Conservation (phyloP, 2,888 invertebrate species). For the Andrena bucephala region DNA sequence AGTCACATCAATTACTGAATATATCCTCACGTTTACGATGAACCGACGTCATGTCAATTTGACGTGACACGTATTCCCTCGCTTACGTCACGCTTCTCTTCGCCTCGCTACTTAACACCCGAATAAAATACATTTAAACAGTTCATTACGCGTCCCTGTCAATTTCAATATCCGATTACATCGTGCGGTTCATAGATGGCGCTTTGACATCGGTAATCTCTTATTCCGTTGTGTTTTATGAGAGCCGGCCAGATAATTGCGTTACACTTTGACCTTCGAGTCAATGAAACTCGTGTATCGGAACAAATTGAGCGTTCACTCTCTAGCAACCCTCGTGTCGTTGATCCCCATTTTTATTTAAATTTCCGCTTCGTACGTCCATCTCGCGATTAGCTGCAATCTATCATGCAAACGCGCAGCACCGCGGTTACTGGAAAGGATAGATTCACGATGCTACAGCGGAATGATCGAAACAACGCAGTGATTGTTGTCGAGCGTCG, state of each 20-base stretch:
- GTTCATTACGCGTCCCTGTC: slow-evolving; percentile 13
- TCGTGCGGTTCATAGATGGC: slow-evolving; percentile 26
- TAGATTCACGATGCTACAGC: slow-evolving; percentile 13
- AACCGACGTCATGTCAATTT: not conserved
- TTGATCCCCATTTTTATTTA: slow-evolving; percentile 30
- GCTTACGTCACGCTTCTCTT: slow-evolving; percentile 12
- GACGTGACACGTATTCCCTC: not conserved
- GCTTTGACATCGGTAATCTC: not conserved
- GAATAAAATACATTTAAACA: slow-evolving; percentile 6
- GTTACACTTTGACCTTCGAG: not conserved
- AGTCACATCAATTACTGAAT: not conserved
- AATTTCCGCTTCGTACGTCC: not conserved
- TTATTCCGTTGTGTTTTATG: slow-evolving; percentile 1
- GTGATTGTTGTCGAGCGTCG: slow-evolving; percentile 69
- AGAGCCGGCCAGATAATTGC: slow-evolving; percentile 6
- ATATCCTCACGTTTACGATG: not conserved
- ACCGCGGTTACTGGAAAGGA: not conserved
- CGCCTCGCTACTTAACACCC: slow-evolving; percentile 6
- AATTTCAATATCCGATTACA: slow-evolving; percentile 35
- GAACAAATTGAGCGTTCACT: not conserved
- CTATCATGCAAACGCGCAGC: not conserved
- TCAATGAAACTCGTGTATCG: not conserved
- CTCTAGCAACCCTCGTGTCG: not conserved
- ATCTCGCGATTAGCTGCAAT: not conserved
- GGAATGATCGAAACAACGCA: slow-evolving; percentile 65